Evolutionary conservation across 2,113 vertebrate species (phyloP).

Genomic region (Pseudopipra pipra): DNA sequence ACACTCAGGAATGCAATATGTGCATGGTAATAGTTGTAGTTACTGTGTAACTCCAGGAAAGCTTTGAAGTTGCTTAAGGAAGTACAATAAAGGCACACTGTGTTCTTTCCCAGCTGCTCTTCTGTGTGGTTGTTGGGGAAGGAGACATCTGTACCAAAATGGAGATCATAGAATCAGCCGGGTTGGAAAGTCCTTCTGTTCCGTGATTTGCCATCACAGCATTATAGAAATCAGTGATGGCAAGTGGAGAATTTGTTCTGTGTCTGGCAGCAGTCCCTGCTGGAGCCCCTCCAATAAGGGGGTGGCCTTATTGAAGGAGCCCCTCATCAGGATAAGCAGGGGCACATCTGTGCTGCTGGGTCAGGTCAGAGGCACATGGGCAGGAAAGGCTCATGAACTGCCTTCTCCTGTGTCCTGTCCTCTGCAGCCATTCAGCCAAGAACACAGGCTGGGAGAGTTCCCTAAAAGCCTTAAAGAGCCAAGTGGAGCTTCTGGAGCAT

Average conservation of each 20-base stretch:
- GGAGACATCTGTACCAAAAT: background rate
- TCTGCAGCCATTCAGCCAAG: background rate
- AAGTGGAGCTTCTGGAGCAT: background rate
- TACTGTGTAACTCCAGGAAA: background rate
- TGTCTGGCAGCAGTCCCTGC: background rate
- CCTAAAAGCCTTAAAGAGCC: background rate
- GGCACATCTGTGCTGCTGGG: background rate
- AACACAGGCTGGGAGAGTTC: background rate
- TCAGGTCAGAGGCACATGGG: background rate
- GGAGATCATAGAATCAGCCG: background rate
- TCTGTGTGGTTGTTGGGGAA: background rate
- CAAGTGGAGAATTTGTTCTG: background rate
- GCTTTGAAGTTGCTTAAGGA: background rate
- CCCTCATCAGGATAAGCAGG: background rate
- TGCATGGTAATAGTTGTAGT: background rate
- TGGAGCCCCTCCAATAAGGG: rapidly evolving
- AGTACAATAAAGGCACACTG: background rate
- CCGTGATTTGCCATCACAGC: rapidly evolving
- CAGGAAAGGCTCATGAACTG: background rate
- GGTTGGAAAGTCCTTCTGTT: background rate
- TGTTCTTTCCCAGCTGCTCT: background rate
- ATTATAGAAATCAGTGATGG: background rate
- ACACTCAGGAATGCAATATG: background rate
- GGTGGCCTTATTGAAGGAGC: background rate
- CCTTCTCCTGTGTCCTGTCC: background rate